phyloP scores from a whole-genome alignment of 2,113 vertebrate genomes.

The Triplophysa tibetana region DNA sequence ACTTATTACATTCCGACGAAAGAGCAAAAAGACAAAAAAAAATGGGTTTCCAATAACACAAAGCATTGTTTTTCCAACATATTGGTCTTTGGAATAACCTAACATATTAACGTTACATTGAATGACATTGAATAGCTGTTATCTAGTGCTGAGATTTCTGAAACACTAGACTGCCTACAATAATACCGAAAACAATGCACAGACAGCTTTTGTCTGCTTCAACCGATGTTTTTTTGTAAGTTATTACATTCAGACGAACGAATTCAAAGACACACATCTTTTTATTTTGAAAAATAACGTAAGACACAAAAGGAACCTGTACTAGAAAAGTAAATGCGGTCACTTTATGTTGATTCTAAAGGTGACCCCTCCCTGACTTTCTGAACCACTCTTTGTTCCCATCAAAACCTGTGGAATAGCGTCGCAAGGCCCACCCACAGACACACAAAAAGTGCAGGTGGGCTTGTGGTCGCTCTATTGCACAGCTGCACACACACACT shows the following conservation, averaged over 20 bases:
- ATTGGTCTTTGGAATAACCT: background rate
- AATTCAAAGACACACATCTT: background rate
- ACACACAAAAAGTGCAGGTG: slow-evolving; percentile 14
- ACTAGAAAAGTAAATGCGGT: background rate
- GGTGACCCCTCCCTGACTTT: background rate
- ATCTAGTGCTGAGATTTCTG: background rate
- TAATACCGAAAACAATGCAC: too few relatives aligned
- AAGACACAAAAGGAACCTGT: background rate
- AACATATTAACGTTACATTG: background rate
- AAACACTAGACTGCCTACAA: too few relatives aligned
- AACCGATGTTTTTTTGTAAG: background rate
- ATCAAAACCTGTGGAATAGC: background rate
- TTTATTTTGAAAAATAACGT: background rate
- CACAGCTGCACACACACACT: slow-evolving; percentile 9
- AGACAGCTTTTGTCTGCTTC: too few relatives aligned
- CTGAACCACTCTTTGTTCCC: background rate
- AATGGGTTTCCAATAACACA: too few relatives aligned
- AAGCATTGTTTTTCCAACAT: background rate
- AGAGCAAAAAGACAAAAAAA: too few relatives aligned
- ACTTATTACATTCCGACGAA: too few relatives aligned
- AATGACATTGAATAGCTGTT: background rate
- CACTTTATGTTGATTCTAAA: background rate
- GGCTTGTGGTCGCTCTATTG: background rate
- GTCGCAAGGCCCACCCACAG: background rate
- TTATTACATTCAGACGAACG: background rate